Conservation (phyloP, 2,113 vertebrate species). For the Chionis minor region DNA sequence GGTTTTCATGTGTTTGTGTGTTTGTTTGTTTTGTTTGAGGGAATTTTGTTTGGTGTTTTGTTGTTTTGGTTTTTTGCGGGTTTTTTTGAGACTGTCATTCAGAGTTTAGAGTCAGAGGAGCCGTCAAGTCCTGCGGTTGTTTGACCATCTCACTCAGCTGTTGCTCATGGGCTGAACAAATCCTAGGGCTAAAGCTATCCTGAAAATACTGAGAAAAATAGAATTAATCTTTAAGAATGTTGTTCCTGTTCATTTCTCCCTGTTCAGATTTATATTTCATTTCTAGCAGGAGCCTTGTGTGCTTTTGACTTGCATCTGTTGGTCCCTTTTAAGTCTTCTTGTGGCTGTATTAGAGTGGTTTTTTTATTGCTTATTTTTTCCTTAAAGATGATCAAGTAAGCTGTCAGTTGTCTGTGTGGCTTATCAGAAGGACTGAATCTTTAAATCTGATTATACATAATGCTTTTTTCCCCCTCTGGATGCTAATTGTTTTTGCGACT, state of each 20-base stretch:
- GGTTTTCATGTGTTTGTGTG: background rate
- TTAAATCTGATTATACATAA: conserved; percentile 21
- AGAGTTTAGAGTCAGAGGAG: background rate
- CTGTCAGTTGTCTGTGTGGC: background rate
- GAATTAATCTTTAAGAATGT: background rate
- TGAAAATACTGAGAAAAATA: background rate
- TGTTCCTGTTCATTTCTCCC: background rate
- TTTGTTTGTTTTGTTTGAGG: background rate
- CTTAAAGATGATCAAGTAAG: background rate
- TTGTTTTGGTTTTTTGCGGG: no score
- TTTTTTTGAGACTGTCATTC: background rate
- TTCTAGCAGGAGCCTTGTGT: background rate
- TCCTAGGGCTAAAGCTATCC: background rate
- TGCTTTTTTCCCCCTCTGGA: background rate
- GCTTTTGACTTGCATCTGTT: background rate
- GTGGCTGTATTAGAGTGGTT: background rate
- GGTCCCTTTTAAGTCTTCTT: background rate
- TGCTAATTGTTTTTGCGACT: background rate
- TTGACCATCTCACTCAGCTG: background rate
- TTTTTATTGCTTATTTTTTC: background rate
- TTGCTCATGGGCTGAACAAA: background rate
- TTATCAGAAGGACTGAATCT: conserved; percentile 5
- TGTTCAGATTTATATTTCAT: background rate
- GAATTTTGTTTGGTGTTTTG: background rate
- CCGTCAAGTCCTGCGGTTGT: background rate